A percentile compares a stretch with the other conserved stretches of the same genome.
phyloP scores from a whole-genome alignment of 2,888 invertebrate genomes.

The Ectemnius continuus region DNA sequence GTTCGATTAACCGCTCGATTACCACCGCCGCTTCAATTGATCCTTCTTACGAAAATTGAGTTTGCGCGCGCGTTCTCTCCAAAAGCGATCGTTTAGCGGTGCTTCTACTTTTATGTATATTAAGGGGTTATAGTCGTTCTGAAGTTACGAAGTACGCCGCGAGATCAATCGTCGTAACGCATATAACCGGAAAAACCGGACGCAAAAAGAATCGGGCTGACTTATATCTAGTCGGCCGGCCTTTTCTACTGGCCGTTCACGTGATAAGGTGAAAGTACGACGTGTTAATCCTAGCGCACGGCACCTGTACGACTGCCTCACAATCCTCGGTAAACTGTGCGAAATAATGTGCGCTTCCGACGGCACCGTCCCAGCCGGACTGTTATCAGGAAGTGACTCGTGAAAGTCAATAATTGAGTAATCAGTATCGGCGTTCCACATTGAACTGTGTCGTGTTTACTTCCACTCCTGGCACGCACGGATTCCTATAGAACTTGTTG shows the following conservation, averaged over 20 bases:
- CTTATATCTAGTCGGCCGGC: conserved; percentile 24
- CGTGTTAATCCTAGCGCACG: conserved; percentile 39
- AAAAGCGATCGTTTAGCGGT: neutral
- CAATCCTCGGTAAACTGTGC: neutral
- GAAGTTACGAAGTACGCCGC: conserved; percentile 10
- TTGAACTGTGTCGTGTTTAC: neutral
- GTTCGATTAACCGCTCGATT: conserved; percentile 5
- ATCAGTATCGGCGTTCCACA: neutral
- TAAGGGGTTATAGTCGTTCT: neutral
- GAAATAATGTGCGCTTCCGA: neutral
- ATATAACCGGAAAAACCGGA: conserved; percentile 29
- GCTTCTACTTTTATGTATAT: neutral
- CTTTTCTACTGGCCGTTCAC: conserved; percentile 14
- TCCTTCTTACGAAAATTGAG: no score
- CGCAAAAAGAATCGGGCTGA: conserved; percentile 11
- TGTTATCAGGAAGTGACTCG: neutral
- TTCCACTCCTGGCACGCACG: neutral
- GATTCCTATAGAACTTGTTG: no score
- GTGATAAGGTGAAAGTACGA: conserved; percentile 58
- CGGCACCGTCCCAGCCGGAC: neutral
- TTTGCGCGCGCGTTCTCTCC: no score
- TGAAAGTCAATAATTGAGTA: conserved; percentile 13
- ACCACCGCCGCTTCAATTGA: neutral
- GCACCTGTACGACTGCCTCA: conserved; percentile 29
- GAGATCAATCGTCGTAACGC: conserved; percentile 17